Evolutionary conservation across 2,888 invertebrate species (phyloP).

Genomic region (Eupithecia abbreviata): DNA sequence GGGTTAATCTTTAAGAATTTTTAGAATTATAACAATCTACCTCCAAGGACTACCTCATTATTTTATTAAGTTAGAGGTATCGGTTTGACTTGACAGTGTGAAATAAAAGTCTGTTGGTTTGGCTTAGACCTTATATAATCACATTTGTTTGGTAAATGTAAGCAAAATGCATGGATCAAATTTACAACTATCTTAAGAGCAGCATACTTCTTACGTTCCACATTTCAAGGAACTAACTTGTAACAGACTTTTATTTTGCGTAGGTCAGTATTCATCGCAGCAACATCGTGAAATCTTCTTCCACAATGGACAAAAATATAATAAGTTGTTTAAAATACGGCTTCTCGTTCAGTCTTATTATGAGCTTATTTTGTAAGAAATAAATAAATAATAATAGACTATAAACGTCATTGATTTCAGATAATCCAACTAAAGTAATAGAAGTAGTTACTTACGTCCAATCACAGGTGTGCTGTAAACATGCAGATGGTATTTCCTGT

Average conservation of each 20-base stretch:
- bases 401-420: not conserved
- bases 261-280: not conserved
- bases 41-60: not conserved
- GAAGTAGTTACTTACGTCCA: conserved; percentile 79
- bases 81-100: no score
- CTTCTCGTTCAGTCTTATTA: no score
- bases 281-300: not conserved
- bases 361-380: no score
- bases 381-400: not conserved
- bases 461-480: conserved; percentile 86
- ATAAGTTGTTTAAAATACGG: no score
- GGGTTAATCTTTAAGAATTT: not conserved
- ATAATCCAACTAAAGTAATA: not conserved
- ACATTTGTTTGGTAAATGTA: no score
- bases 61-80: not conserved
- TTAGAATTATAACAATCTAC: not conserved
- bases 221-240: not conserved
- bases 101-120: no score
- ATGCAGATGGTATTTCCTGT: conserved; percentile 88
- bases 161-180: not conserved
- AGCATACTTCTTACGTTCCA: not conserved
- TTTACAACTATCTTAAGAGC: not conserved
- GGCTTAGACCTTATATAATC: no score
- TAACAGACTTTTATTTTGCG: not conserved
- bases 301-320: not conserved